Conservation (phyloP, 2,113 vertebrate species). For the Phalacrocorax aristotelis region DNA sequence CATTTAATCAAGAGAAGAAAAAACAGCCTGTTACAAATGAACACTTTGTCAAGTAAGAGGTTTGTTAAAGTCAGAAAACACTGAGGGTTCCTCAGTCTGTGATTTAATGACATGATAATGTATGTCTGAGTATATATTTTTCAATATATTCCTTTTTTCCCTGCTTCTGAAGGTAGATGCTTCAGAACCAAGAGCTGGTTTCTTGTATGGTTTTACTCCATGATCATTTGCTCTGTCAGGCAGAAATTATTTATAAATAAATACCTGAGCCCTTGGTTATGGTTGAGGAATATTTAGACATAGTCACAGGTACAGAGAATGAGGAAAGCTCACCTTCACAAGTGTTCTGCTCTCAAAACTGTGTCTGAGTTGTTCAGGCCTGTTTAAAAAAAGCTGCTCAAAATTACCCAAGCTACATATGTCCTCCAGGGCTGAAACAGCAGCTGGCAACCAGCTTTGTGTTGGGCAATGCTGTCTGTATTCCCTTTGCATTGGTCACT, state of each 20-base stretch:
- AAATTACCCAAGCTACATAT: background rate
- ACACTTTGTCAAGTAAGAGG: background rate
- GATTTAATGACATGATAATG: background rate
- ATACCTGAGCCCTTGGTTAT: background rate
- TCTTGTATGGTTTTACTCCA: background rate
- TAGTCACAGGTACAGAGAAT: background rate
- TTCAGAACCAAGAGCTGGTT: background rate
- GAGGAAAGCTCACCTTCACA: background rate
- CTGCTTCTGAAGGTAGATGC: background rate
- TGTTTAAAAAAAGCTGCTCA: background rate
- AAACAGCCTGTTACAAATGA: background rate
- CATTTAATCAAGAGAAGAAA: background rate
- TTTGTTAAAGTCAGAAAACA: background rate
- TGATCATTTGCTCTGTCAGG: background rate
- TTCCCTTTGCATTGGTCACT: background rate
- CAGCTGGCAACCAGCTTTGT: background rate
- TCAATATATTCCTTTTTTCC: background rate
- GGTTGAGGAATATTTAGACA: background rate
- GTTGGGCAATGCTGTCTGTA: background rate
- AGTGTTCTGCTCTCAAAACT: background rate
- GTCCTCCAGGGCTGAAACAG: background rate
- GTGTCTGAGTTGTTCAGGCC: background rate
- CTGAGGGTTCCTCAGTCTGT: background rate
- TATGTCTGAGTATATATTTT: background rate
- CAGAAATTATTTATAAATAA: background rate